Evolutionary conservation across 2,888 invertebrate species (phyloP).

Genomic region (Stenichneumon culpator): DNA sequence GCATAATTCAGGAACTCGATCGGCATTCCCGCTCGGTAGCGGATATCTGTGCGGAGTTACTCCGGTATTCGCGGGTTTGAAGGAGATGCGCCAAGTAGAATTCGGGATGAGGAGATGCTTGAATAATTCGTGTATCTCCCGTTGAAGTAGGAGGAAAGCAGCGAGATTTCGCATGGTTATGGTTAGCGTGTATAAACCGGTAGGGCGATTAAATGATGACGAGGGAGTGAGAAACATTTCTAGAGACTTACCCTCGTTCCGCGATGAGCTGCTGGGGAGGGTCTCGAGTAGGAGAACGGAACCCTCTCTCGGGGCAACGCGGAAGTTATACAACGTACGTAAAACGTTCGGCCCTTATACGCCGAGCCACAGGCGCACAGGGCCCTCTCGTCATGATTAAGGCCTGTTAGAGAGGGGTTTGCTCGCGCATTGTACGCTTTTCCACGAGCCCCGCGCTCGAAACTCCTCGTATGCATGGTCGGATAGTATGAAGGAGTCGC

Average conservation of each 20-base stretch:
- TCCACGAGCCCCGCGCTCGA: constrained; percentile 44
- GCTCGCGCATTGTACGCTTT: constrained; percentile 76
- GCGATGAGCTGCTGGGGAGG: constrained; percentile 2
- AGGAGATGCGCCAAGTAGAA: constrained; percentile 34
- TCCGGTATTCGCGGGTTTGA: constrained; percentile 38
- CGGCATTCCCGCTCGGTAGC: constrained; percentile 12
- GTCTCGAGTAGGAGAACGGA: constrained; percentile 43
- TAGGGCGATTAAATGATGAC: constrained; percentile 55
- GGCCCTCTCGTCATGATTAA: constrained; percentile 80
- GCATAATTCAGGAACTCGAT: background rate
- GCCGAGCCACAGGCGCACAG: constrained; percentile 46
- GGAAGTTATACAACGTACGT: constrained; percentile 61
- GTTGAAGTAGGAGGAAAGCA: constrained; percentile 36
- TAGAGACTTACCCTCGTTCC: constrained; percentile 39
- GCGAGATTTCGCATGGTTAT: constrained; percentile 35
- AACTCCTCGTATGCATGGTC: constrained; percentile 40
- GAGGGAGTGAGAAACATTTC: constrained; percentile 37
- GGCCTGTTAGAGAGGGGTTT: constrained; percentile 79
- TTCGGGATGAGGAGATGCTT: constrained; percentile 31
- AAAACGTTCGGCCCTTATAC: constrained; percentile 73
- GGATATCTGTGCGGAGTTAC: constrained; percentile 21
- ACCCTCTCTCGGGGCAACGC: constrained; percentile 32
- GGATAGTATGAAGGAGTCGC: constrained; percentile 44
- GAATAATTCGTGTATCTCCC: constrained; percentile 42
- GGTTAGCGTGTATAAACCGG: constrained; percentile 18